Conservation (phyloP, 2,113 vertebrate species). For the Reinhardtius hippoglossoides region DNA sequence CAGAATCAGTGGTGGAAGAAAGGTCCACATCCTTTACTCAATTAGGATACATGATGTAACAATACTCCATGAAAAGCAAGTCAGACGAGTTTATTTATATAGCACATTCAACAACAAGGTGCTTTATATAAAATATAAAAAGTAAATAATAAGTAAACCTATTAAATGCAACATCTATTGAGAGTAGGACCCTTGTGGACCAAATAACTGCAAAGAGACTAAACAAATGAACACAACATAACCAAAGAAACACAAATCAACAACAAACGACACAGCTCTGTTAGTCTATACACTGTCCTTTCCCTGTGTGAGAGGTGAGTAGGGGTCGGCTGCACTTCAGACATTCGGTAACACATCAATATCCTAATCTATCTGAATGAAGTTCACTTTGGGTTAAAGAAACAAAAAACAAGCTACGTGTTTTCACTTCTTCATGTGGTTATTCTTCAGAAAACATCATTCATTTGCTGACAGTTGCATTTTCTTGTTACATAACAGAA, state of each 20-base stretch:
- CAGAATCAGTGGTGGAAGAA: not conserved
- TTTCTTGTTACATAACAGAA: not conserved
- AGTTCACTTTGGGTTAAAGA: slow-evolving; percentile 4
- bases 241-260: no score
- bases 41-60: not conserved
- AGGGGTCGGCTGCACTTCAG: not conserved
- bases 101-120: no score
- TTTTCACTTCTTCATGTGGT: not conserved
- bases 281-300: no score
- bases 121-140: no score
- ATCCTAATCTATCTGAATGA: not conserved
- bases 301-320: not conserved
- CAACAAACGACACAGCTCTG: no score
- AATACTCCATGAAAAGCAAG: no score
- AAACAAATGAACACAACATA: no score
- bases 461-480: not conserved
- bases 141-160: no score
- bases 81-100: no score
- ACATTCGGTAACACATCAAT: not conserved
- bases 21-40: not conserved
- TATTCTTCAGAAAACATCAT: not conserved
- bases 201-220: no score
- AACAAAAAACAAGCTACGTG: not conserved
- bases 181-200: no score
- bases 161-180: no score